These are phyloP conservation scores for Hyles vespertilio DNA, from an alignment of 1,140 invertebrate species.

Conservation along the genomic window DNA sequence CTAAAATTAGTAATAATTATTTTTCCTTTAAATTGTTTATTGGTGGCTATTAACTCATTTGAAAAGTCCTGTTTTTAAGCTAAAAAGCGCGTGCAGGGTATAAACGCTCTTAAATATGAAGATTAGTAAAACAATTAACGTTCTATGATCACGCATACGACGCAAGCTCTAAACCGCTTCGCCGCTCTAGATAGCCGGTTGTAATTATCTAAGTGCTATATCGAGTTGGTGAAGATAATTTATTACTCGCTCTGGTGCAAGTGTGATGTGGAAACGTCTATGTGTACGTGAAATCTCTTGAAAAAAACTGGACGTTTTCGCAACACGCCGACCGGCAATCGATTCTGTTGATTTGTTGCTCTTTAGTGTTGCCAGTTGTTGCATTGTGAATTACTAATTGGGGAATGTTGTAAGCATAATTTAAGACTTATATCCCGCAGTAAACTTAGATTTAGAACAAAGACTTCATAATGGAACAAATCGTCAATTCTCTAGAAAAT, in stretches of 20 bases:
- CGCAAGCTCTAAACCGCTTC: background rate
- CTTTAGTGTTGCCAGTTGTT: constrained; percentile 16
- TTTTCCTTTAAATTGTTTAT: no score
- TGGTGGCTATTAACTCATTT: no score
- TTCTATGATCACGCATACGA: background rate
- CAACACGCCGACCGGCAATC: constrained; percentile 22
- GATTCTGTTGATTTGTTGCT: constrained; percentile 24
- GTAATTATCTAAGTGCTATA: constrained; percentile 7
- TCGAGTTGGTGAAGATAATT: constrained; percentile 14
- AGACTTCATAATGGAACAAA: no score
- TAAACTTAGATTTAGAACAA: no score
- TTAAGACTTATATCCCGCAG: no score
- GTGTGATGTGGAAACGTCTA: constrained; percentile 22
- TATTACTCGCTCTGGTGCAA: constrained; percentile 12
- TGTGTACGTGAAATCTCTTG: constrained; percentile 22
- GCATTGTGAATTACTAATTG: no score
- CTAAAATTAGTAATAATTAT: no score
- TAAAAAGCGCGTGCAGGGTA: no score
- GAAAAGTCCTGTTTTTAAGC: no score
- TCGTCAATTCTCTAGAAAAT: no score
- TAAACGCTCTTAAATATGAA: no score
- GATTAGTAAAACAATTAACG: background rate
- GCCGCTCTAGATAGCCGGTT: background rate
- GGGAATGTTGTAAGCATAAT: no score
- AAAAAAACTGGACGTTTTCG: constrained; percentile 29